These are phyloP conservation scores for Agriopis leucophaearia DNA, from an alignment of 2,888 invertebrate genomes.

Conservation along the genomic window DNA sequence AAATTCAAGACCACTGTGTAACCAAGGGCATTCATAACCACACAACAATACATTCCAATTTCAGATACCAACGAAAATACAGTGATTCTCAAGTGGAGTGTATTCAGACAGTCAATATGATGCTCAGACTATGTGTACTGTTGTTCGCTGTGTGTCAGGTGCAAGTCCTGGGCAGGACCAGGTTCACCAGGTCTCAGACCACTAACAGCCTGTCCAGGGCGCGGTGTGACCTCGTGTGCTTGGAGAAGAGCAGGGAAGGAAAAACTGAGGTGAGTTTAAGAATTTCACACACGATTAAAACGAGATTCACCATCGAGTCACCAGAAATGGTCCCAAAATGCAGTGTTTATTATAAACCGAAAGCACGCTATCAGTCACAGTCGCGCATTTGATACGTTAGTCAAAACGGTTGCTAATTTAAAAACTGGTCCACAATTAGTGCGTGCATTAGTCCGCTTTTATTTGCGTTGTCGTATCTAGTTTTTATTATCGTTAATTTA, in stretches of 20 bases:
- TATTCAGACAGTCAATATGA: conserved; percentile 58
- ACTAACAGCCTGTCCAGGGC: conserved; percentile 86
- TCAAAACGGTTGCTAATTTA: no score
- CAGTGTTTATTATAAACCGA: no score
- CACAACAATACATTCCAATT: background rate
- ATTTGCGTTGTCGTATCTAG: no score
- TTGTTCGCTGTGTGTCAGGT: conserved; percentile 60
- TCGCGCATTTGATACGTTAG: no score
- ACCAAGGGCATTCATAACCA: background rate
- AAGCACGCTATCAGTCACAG: no score
- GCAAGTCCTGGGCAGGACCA: conserved; percentile 64
- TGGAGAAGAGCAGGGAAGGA: conserved; percentile 70
- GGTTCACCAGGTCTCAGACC: conserved; percentile 73
- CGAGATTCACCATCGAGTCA: no score
- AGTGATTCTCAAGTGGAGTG: conserved; percentile 31
- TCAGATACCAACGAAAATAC: conserved; percentile 30
- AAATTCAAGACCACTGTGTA: no score
- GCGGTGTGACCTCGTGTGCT: conserved; percentile 87
- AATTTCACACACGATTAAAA: background rate
- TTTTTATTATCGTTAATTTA: no score
- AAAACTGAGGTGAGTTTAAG: conserved; percentile 68
- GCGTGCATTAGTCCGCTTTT: no score
- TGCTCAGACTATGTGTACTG: conserved; percentile 61
- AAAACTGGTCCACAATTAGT: no score
- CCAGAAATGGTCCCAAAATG: no score